Conservation (phyloP, 1,140 invertebrate genomes). For the Samia ricini region DNA sequence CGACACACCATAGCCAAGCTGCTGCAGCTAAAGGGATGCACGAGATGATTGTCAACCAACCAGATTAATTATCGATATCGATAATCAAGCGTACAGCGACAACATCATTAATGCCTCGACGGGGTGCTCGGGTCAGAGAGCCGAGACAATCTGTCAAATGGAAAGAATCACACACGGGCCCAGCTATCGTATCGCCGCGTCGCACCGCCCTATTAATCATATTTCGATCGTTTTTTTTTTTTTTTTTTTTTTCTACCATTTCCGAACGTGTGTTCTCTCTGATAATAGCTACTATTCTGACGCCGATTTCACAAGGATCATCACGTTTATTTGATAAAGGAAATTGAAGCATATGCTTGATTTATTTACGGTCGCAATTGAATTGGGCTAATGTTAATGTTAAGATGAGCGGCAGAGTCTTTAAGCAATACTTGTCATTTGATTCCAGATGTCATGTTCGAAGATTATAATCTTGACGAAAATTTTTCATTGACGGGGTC, state of each 20-base stretch:
- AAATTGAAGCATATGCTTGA: neutral
- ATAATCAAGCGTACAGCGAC: slow-evolving; percentile 26
- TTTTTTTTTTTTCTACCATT: slow-evolving; percentile 70
- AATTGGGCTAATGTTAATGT: slow-evolving; percentile 30
- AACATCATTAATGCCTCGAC: slow-evolving; percentile 63
- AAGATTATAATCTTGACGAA: slow-evolving; percentile 69
- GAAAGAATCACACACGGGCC: slow-evolving; percentile 71
- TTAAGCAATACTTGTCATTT: slow-evolving; percentile 69
- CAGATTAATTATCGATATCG: slow-evolving; percentile 51
- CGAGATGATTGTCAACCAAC: no score
- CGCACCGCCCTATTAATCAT: slow-evolving; percentile 73
- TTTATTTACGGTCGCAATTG: neutral
- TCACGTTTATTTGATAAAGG: neutral
- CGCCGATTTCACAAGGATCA: slow-evolving; percentile 37
- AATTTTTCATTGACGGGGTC: slow-evolving; percentile 68
- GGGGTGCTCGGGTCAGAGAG: slow-evolving; percentile 70
- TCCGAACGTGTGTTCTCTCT: slow-evolving; percentile 67
- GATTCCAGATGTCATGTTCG: slow-evolving; percentile 69
- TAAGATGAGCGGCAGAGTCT: slow-evolving; percentile 40
- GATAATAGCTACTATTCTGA: slow-evolving; percentile 70
- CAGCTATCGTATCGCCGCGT: slow-evolving; percentile 31
- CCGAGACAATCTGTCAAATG: slow-evolving; percentile 75
- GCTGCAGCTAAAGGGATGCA: no score
- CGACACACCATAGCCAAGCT: no score
- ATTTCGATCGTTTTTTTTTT: slow-evolving; percentile 69